These are phyloP conservation scores for Rhagoletis pomonella DNA, from an alignment of 1,140 invertebrate species.

Conservation along the genomic window DNA sequence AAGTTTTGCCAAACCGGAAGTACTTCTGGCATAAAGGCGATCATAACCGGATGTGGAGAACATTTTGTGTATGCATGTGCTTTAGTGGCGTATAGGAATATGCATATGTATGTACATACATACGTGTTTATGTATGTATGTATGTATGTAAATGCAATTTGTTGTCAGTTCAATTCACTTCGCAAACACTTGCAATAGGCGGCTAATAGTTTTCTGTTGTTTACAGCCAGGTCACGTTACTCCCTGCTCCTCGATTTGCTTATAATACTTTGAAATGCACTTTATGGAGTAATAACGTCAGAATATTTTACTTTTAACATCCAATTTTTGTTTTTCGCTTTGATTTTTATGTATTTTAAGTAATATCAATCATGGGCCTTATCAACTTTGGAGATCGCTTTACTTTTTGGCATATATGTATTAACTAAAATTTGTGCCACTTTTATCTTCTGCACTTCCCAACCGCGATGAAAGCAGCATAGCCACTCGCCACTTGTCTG, in stretches of 20 bases:
- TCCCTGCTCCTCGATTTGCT: too few relatives aligned
- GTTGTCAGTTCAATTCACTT: too few relatives aligned
- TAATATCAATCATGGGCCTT: not conserved
- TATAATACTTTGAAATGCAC: too few relatives aligned
- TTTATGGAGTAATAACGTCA: too few relatives aligned
- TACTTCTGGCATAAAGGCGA: not conserved
- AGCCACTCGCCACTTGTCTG: not conserved
- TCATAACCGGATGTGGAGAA: conserved; percentile 30
- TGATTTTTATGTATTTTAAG: not conserved
- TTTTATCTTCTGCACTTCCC: conserved; percentile 26
- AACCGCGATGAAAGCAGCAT: not conserved
- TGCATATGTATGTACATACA: not conserved
- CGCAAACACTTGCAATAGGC: too few relatives aligned
- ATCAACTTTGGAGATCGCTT: not conserved
- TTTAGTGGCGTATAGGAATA: too few relatives aligned
- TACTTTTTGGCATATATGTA: too few relatives aligned
- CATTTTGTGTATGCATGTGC: not conserved
- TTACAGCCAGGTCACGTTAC: too few relatives aligned
- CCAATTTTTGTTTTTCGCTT: too few relatives aligned
- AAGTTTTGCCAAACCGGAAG: conserved; percentile 34
- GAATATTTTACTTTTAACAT: too few relatives aligned
- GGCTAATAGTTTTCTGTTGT: too few relatives aligned
- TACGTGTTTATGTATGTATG: not conserved
- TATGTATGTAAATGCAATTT: not conserved
- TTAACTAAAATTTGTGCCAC: conserved; percentile 29